Base-by-base conservation (phyloP, 2,888 invertebrate species). In the Lymantria dispar region DNA sequence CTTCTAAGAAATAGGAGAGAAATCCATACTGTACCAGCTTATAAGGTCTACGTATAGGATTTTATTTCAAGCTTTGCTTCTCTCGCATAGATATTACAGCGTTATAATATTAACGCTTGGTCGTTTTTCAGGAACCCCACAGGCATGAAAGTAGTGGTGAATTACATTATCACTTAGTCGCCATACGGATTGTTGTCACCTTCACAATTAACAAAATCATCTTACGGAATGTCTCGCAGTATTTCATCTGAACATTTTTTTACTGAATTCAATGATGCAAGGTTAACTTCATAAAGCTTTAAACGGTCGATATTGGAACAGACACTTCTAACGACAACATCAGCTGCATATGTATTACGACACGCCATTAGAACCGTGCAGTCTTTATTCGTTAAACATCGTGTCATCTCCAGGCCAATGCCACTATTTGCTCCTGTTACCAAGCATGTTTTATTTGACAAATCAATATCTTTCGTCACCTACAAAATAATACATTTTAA, bases 391-490 rank as follows among this genome's bases (percentile, higher is more conserved):
- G 95, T 95, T 53, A 99, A 82, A 1, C 96, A 95, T 57, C 94
- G 93, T 0, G 97, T 96, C 33, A 98, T 97, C 91, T 98, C 98
- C 78, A 94, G 95, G 11, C 98, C 99, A 68, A 99, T 98, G n/a
- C 99, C 99, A 64, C 94, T 93, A 83, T 96, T 98, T 0, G 97
- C 96, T n/a, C 99, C 99, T 11, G 99, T 99, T 37, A 99, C 93
- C 10, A 99, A 83, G 8, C 96, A 97, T 48, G 95, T 90, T 83
- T 96, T 96, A 1, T 95, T 94, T 43, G 94, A 93, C 54, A 99
- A 88, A 80, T 98, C 97, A 62, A 95, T 85, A 10, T 97, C 97
- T 75, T 96, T 95, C 1, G 96, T 84, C 14, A 97, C 93, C 89
- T 94, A 65, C 33, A 77, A 75, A 50, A 42, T 33, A 45, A 45